phyloP scores from a whole-genome alignment of 2,888 invertebrate species.

The Caenorhabditis sinica region DNA sequence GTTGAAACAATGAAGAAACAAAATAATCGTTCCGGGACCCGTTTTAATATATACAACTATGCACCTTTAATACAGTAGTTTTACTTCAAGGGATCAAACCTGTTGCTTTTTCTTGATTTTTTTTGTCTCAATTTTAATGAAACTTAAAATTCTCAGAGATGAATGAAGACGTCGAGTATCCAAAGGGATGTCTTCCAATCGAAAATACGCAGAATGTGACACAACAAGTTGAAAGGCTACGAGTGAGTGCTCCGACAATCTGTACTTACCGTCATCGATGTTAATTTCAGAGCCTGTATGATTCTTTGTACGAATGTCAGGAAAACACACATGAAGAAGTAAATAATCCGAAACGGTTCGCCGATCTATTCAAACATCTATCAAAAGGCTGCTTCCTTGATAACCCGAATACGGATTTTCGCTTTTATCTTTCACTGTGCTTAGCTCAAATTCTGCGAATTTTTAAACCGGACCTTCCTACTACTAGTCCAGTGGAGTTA shows the following conservation, averaged over 20 bases:
- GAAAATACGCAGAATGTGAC: conserved; percentile 27
- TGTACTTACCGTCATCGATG: neutral
- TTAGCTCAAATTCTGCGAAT: conserved; percentile 65
- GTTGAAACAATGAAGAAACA: too few species aligned
- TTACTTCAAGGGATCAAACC: neutral
- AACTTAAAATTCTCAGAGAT: conserved; percentile 27
- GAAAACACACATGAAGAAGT: conserved; percentile 44
- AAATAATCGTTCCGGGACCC: too few species aligned
- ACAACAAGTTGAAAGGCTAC: conserved; percentile 54
- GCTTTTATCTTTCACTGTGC: conserved; percentile 67
- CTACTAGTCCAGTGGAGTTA: conserved; percentile 32
- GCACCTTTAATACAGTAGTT: neutral
- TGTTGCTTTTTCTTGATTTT: too few species aligned
- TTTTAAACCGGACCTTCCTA: conserved; percentile 59
- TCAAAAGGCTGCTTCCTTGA: conserved; percentile 40
- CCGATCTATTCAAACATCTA: conserved; percentile 51
- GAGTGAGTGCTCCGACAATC: conserved; percentile 29
- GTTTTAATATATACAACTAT: too few species aligned
- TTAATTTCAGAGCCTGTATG: conserved; percentile 44
- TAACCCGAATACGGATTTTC: conserved; percentile 56
- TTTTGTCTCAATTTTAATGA: neutral
- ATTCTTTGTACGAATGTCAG: conserved; percentile 32
- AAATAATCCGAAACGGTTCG: conserved; percentile 33
- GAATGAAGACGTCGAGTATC: conserved; percentile 58
- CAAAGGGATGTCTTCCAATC: conserved; percentile 60